A percentile compares a stretch with the other conserved stretches of the same genome.
phyloP scores from a whole-genome alignment of 2,113 vertebrate genomes.

The Tor tambroides region DNA sequence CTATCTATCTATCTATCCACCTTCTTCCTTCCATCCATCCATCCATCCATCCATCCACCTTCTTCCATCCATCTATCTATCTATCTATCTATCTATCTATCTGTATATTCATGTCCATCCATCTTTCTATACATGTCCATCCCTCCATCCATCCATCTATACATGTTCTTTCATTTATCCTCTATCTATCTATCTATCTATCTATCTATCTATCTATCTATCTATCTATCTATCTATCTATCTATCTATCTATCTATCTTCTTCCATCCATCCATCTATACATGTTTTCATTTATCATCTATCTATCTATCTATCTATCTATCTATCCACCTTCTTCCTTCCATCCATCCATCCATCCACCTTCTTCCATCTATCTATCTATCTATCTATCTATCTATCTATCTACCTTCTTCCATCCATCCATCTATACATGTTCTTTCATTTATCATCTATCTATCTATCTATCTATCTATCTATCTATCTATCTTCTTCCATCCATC shows the following conservation, averaged over 20 bases:
- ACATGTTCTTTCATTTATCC: too few relatives aligned
- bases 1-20: not conserved
- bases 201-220: not conserved
- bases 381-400: not conserved
- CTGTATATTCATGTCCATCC: too few relatives aligned
- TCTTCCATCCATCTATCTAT: not conserved
- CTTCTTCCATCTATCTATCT: not conserved
- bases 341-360: not conserved
- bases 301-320: too few relatives aligned
- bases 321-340: too few relatives aligned
- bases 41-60: fast-evolving
- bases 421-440: too few relatives aligned
- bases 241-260: not conserved
- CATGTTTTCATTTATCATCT: too few relatives aligned
- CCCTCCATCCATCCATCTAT: not conserved
- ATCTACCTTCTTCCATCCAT: not conserved
- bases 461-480: not conserved
- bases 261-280: not conserved
- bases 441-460: not conserved
- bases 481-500: not conserved
- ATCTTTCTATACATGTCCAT: not conserved
- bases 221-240: not conserved
- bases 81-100: not conserved
- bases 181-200: too few relatives aligned
- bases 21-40: not conserved